Base-by-base conservation (phyloP, 2,888 invertebrate genomes). In the Atrina japonica region DNA sequence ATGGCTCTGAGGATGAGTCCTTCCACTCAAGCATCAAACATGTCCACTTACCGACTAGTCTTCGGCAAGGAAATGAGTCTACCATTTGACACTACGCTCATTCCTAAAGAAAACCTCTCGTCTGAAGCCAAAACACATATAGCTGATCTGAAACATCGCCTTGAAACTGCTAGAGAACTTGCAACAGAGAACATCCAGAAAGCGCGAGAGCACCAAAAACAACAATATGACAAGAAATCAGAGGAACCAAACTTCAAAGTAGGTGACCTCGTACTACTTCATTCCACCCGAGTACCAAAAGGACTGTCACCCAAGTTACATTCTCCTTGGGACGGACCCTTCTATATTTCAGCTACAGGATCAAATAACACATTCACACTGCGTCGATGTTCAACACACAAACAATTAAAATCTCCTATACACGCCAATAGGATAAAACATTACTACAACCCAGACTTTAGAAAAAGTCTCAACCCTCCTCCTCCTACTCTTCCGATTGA, bases 1-100 rank as follows among this genome's bases (percentile, higher is more conserved):
- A 77, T 76, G 76, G 71, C 77, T 2, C 71, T 80, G 9, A 40
- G 78, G 11, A 66, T 76, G 55, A 63, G 66, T 7, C 75, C 80
- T 43, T 63, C 60, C 23, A 68, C 69, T 18, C 71, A 35, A 35
- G 5, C 35, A 35, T 35, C 35, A 11, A 35, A 35, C 35, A 35
- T 35, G 35, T 35, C 35, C n/a, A 66, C 71, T 3, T 67, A 35
- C 23, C 27, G 67, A 29, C 14, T 66, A 9, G n/a, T 66, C n/a
- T 61, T 52, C 47, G 71, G 55, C 1, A 41, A 50, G 40, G 45
- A 66, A 25, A 64, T 64, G 43, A 43, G 30, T 16, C 30, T 66
- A 16, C 29, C 63, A 1, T 9, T 73, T 1, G 69, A 73, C 21
- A 40, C 43, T 35, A 18, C 45, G 5, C 35, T 73, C 1, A 47